Conservation (phyloP, 2,888 invertebrate species). For the Rhamnusium bicolor region DNA sequence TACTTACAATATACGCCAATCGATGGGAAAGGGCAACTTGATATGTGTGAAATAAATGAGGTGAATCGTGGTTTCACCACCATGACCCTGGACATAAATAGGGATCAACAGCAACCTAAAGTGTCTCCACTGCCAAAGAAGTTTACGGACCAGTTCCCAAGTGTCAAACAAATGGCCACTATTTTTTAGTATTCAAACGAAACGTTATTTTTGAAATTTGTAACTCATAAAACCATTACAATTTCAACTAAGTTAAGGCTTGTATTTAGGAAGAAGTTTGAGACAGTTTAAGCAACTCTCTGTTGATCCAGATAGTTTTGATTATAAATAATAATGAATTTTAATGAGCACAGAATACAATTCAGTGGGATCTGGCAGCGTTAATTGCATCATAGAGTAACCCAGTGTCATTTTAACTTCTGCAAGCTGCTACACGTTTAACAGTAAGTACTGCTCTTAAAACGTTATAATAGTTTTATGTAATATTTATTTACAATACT, state of each 20-base stretch:
- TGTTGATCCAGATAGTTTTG: too few species aligned
- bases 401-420: too few species aligned
- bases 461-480: too few species aligned
- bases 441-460: too few species aligned
- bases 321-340: too few species aligned
- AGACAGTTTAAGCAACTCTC: too few species aligned
- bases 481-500: too few species aligned
- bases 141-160: neutral
- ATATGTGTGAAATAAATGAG: neutral
- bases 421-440: too few species aligned
- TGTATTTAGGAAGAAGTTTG: neutral
- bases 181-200: neutral
- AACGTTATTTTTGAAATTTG: neutral
- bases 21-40: neutral
- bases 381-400: too few species aligned
- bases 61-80: neutral
- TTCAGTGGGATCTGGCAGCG: too few species aligned
- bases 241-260: neutral
- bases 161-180: neutral
- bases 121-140: neutral
- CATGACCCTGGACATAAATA: neutral
- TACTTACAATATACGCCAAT: neutral
- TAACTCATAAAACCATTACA: neutral
- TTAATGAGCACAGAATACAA: too few species aligned
- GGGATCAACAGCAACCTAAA: neutral